These are phyloP conservation scores for Palythoa grandis DNA, from an alignment of 92 coral and sea anemone species.

Conservation along the genomic window DNA sequence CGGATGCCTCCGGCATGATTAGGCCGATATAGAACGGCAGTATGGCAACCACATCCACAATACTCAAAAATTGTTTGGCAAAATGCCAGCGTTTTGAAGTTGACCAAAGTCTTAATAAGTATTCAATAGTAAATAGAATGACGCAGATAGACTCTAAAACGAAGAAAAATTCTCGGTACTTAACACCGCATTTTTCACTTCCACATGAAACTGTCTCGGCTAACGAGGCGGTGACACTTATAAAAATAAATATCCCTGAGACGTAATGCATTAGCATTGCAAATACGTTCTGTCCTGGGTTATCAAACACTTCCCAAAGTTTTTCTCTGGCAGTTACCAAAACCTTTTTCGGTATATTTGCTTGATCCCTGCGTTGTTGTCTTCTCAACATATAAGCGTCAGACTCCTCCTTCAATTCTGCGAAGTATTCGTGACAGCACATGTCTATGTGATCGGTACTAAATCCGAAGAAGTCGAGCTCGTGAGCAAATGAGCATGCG, in stretches of 20 bases:
- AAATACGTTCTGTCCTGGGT: constrained; percentile 82
- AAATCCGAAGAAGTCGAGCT: constrained; percentile 89
- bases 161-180: constrained; percentile 62
- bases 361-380: constrained; percentile 61
- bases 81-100: constrained; percentile 86
- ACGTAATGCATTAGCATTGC: constrained; percentile 79
- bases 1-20: constrained; percentile 67
- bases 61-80: constrained; percentile 87
- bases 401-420: constrained; percentile 71
- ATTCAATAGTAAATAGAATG: constrained; percentile 78
- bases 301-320: constrained; percentile 92
- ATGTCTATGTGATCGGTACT: constrained; percentile 61
- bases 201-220: constrained; percentile 90
- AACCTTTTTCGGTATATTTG: constrained; percentile 43
- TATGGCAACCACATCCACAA: constrained; percentile 91
- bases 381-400: constrained; percentile 51
- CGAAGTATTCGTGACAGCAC: constrained; percentile 81
- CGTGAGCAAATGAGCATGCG: constrained; percentile 92
- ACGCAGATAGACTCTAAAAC: constrained; percentile 85
- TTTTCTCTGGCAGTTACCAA: constrained; percentile 63
- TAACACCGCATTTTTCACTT: constrained; percentile 72
- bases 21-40: constrained; percentile 92
- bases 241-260: constrained; percentile 78
- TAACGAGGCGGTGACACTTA: constrained; percentile 85
- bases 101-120: constrained; percentile 74